Conservation (phyloP, 2,888 invertebrate genomes). For the Papilio elwesi region DNA sequence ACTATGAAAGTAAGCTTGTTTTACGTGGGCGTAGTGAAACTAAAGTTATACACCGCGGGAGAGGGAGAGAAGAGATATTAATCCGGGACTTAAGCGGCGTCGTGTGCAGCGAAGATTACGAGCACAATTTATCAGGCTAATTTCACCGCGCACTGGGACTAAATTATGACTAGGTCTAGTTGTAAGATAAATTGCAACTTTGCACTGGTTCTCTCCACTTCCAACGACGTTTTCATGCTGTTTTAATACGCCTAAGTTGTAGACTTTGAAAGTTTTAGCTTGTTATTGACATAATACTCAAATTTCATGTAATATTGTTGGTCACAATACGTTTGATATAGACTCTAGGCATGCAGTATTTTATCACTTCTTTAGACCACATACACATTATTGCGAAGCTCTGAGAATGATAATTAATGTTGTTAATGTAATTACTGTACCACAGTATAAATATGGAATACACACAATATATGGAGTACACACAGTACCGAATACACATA, state of each 20-base stretch:
- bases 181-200: slow-evolving; percentile 37
- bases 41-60: slow-evolving; percentile 34
- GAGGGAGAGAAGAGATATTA: slow-evolving; percentile 36
- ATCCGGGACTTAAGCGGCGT: slow-evolving; percentile 38
- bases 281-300: neutral
- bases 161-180: slow-evolving; percentile 41
- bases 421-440: too few relatives aligned
- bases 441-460: too few relatives aligned
- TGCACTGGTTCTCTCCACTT: slow-evolving; percentile 19
- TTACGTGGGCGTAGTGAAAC: slow-evolving; percentile 34
- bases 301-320: too few relatives aligned
- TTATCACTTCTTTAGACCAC: too few relatives aligned
- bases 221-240: slow-evolving; percentile 7
- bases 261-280: slow-evolving; percentile 3
- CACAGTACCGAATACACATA: too few relatives aligned
- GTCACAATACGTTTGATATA: too few relatives aligned
- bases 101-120: slow-evolving; percentile 41
- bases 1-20: slow-evolving; percentile 27
- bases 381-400: too few relatives aligned
- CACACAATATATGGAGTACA: too few relatives aligned
- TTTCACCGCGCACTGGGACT: slow-evolving; percentile 38
- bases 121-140: slow-evolving; percentile 41
- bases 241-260: slow-evolving; percentile 9
- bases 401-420: too few relatives aligned
- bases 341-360: too few relatives aligned